These are phyloP conservation scores for Rhagoletis zephyria DNA, from an alignment of 1,140 invertebrate species.

Conservation along the genomic window DNA sequence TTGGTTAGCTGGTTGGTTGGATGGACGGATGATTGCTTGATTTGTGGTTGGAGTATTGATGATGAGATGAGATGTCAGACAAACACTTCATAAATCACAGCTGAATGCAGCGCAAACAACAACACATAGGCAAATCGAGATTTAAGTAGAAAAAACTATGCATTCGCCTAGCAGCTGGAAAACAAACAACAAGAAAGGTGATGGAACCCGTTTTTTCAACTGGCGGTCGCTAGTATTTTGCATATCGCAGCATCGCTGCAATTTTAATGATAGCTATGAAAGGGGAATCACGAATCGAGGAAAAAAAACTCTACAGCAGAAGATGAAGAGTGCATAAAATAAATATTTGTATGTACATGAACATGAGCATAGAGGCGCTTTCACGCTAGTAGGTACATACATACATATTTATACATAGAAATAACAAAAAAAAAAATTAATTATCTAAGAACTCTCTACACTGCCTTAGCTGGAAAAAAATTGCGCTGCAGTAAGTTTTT, in stretches of 20 bases:
- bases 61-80: conserved; percentile 27
- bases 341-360: no score
- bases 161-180: not conserved
- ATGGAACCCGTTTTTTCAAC: not conserved
- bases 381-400: no score
- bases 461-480: no score
- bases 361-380: no score
- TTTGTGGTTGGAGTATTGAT: conserved; percentile 37
- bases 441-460: no score
- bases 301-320: no score
- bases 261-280: not conserved
- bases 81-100: conserved; percentile 30
- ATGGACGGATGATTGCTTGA: conserved; percentile 25
- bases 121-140: not conserved
- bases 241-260: not conserved
- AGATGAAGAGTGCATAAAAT: no score
- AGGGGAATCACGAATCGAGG: not conserved
- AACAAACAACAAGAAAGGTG: not conserved
- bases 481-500: no score
- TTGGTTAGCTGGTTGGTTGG: not conserved
- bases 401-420: no score
- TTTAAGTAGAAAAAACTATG: not conserved
- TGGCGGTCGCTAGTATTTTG: not conserved
- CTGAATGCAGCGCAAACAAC: not conserved
- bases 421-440: no score